A percentile compares a stretch with the other conserved stretches of the same genome.
phyloP scores from a whole-genome alignment of 23 tunicate species.

The Ciona savignyi region DNA sequence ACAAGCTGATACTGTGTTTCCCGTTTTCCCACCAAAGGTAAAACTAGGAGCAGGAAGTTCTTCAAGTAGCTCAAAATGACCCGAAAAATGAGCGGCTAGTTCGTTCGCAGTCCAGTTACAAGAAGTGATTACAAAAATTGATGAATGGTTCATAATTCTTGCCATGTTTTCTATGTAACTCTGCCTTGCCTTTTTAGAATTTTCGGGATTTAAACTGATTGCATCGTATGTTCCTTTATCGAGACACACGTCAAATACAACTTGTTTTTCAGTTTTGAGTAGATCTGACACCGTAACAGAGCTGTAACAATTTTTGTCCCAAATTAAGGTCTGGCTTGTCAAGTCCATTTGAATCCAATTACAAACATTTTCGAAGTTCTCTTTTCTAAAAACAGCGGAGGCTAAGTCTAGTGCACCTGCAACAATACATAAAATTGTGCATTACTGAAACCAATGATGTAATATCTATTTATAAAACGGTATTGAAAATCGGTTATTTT shows the following conservation, averaged over 20 bases:
- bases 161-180: constrained; percentile 15
- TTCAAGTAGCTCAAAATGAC: constrained; percentile 21
- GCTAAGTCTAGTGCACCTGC: constrained; percentile 1
- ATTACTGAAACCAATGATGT: too few relatives aligned
- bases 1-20: constrained; percentile 55
- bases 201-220: constrained; percentile 39
- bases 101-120: constrained; percentile 59
- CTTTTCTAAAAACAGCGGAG: not conserved
- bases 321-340: not conserved
- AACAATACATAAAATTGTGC: too few relatives aligned
- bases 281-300: not conserved
- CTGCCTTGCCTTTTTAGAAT: constrained; percentile 12
- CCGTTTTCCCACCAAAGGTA: constrained; percentile 44
- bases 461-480: too few relatives aligned
- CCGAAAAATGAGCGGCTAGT: constrained; percentile 28
- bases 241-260: constrained; percentile 24
- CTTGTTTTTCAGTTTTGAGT: not conserved
- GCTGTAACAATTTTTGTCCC: not conserved
- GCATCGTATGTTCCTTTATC: constrained; percentile 79
- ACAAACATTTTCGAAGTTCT: not conserved
- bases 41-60: constrained; percentile 44
- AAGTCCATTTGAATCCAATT: not conserved
- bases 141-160: not conserved
- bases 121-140: constrained; percentile 29
- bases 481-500: too few relatives aligned